Evolutionary conservation across 2,797 vertebrate genomes (phyloP), one percentile per base, ranked within the genome.

Genomic region (Oryzias dopingdopingensis): DNA sequence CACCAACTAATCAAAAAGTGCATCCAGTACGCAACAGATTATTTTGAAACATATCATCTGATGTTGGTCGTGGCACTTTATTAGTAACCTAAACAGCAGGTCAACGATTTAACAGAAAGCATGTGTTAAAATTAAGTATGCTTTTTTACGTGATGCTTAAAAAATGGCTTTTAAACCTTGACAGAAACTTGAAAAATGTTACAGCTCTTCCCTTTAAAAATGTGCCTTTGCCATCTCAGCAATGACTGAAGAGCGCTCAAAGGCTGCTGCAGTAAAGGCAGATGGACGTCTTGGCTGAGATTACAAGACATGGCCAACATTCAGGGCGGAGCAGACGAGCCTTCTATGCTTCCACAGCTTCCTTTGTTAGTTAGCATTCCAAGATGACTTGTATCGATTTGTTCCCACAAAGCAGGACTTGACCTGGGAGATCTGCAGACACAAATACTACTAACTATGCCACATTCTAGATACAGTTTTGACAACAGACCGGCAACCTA

Each of bases 361-460:
- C 40, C 24, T 24, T 26, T 41, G 26, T 23, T 29, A 49, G 42
- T 49, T 49, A 14, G 23, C 5, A 49, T 32, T 54, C 20, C 2
- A 52, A 6, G 20, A 42, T 32, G 59, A 42, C 29, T 12, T 47
- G 20, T 62, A 18, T 47, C 45, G 5, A 43, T 54, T 42, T 18
- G n/a, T 12, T 24, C 16, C 47, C 15, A 29, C 10, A 49, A 24
- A 29, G 48, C 23, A n/a, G 22, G 23, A 49, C 6, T 10, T 49
- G 23, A 29, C 24, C 48, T 10, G 7, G 4, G 15, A 29, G 15
- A 12, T 14, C 16, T 6, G n/a, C 16, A 29, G 7, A 49, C 8
- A 8, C 49, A 26, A 18, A 18, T 18, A 18, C 18, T 18, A 18
- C 18, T 18, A 18, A 18, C 18, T 18, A 24, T 24, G 5, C 24